Evolutionary conservation across 2,113 vertebrate genomes (phyloP).

Genomic region (Serinus canaria): DNA sequence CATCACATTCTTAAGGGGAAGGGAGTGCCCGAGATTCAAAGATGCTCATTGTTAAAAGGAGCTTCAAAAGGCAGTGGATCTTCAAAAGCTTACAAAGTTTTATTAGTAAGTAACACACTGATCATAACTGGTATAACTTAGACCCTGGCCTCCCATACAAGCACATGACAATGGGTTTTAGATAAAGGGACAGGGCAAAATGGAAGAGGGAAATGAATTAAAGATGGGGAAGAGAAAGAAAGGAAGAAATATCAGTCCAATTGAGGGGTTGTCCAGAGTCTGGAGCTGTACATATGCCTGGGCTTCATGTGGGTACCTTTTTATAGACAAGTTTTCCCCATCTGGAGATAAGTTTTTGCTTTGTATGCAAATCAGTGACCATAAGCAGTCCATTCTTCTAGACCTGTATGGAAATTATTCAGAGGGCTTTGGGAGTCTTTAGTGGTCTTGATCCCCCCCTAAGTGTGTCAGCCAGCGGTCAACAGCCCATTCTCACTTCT

Average conservation of each 20-base stretch:
- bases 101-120: neutral
- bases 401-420: neutral
- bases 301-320: neutral
- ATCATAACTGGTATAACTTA: neutral
- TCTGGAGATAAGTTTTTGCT: neutral
- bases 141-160: neutral
- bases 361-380: neutral
- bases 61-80: neutral
- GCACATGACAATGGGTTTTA: neutral
- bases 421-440: neutral
- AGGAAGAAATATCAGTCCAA: neutral
- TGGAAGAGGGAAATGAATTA: neutral
- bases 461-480: neutral
- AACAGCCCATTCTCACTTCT: neutral
- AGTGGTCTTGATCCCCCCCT: neutral
- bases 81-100: neutral
- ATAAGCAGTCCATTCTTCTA: neutral
- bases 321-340: neutral
- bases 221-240: neutral
- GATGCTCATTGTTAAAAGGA: neutral
- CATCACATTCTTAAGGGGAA: fast-evolving
- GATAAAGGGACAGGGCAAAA: neutral
- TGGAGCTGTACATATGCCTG: neutral
- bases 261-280: neutral
- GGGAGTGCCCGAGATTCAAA: neutral